These are phyloP conservation scores for Melolontha melolontha DNA, from an alignment of 2,888 invertebrate genomes.

Conservation along the genomic window DNA sequence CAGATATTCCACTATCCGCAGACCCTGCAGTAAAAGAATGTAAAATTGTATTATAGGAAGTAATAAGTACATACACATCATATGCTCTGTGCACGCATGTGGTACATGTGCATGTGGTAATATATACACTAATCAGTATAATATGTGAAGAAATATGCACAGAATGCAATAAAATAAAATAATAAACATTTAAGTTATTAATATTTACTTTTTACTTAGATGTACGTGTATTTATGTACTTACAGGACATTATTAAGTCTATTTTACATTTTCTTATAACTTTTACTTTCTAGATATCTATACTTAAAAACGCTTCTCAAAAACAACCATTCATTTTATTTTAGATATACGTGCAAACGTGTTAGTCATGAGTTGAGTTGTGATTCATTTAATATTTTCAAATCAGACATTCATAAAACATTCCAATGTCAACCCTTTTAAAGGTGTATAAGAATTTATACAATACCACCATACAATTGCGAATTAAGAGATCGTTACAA, in stretches of 20 bases:
- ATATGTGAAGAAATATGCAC: too few species aligned
- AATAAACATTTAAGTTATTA: too few species aligned
- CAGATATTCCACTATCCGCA: conserved; percentile 72
- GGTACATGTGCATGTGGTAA: too few species aligned
- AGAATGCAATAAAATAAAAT: too few species aligned
- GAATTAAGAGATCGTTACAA: neutral
- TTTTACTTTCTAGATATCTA: neutral
- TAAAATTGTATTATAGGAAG: neutral
- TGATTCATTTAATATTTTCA: conserved; percentile 24
- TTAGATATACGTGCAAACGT: neutral
- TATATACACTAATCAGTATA: too few species aligned
- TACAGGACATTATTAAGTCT: conserved; percentile 1
- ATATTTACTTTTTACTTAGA: too few species aligned
- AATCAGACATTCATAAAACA: conserved; percentile 1
- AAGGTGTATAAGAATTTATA: neutral
- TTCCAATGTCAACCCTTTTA: conserved; percentile 29
- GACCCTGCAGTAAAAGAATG: conserved; percentile 65
- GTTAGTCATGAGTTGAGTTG: conserved; percentile 4
- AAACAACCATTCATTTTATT: neutral
- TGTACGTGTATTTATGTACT: neutral
- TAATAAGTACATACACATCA: neutral
- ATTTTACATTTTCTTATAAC: neutral
- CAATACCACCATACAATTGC: neutral
- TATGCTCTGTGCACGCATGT: neutral
- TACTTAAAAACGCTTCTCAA: neutral